A percentile compares a stretch with the other conserved stretches of the same genome.
Evolutionary conservation across 1,140 invertebrate genomes (phyloP).

Genomic region (Pentalonia nigronervosa): DNA sequence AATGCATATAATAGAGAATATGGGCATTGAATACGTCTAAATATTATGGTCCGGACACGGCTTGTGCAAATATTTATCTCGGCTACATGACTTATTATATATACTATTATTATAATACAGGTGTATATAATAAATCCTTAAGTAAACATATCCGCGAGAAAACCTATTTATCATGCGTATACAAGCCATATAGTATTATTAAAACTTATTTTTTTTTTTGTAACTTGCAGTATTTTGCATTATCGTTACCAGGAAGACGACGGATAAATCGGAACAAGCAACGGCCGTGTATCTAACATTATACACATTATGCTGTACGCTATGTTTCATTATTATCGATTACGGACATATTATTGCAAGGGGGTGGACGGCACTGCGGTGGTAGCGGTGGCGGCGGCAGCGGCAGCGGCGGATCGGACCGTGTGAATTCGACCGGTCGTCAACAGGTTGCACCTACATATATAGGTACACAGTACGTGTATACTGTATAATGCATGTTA

Average conservation of each 20-base stretch:
- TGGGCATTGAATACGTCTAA: neutral
- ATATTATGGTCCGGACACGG: neutral
- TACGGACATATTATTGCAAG: neutral
- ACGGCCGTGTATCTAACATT: neutral
- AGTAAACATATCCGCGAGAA: slow-evolving; percentile 6
- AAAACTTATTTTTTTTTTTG: neutral
- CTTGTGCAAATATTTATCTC: slow-evolving; percentile 18
- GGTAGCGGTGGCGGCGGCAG: no score
- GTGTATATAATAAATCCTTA: neutral
- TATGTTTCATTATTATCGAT: neutral
- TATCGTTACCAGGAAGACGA: neutral
- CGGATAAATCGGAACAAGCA: neutral
- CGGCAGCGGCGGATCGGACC: neutral
- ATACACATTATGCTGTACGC: no score
- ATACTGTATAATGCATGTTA: neutral
- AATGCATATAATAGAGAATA: no score
- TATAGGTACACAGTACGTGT: slow-evolving; percentile 8
- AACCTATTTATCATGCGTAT: neutral
- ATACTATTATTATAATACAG: neutral
- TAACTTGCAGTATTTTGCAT: neutral
- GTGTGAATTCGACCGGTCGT: slow-evolving; percentile 66
- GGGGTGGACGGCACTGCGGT: neutral
- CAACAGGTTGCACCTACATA: slow-evolving; percentile 61
- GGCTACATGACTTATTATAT: neutral
- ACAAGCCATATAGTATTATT: neutral